A percentile compares a stretch with the other conserved stretches of the same genome.
These are phyloP conservation scores for Timandra comae DNA, from an alignment of 2,888 invertebrate genomes.

Conservation along the genomic window DNA sequence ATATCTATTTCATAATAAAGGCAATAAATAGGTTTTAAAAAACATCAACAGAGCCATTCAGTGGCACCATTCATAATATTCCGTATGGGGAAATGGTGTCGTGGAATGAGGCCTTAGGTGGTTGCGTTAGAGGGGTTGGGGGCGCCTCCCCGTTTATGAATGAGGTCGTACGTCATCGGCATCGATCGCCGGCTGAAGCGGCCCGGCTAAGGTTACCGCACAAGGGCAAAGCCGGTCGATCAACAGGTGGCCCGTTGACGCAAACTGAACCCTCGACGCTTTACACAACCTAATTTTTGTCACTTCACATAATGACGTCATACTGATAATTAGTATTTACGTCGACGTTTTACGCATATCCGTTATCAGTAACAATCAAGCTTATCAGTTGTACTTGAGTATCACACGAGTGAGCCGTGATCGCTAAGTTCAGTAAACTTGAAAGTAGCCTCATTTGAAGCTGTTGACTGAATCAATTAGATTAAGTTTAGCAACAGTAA, in stretches of 20 bases:
- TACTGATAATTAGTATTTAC: slow-evolving; percentile 15
- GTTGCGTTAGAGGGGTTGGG: slow-evolving; percentile 27
- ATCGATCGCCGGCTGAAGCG: slow-evolving; percentile 49
- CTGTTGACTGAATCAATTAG: slow-evolving; percentile 15
- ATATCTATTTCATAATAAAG: too few species aligned
- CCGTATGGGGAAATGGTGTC: slow-evolving; percentile 24
- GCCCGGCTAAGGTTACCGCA: slow-evolving; percentile 54
- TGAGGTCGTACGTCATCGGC: slow-evolving; percentile 71
- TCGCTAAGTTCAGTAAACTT: slow-evolving; percentile 17
- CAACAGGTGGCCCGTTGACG: slow-evolving; percentile 68
- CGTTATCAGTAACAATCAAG: slow-evolving; percentile 20
- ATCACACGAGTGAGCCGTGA: slow-evolving; percentile 13
- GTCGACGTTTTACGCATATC: slow-evolving; percentile 17
- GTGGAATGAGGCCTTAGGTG: slow-evolving; percentile 36
- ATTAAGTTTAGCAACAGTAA: slow-evolving; percentile 15
- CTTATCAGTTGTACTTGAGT: slow-evolving; percentile 4
- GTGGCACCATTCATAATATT: slow-evolving; percentile 63
- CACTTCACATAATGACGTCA: slow-evolving; percentile 48
- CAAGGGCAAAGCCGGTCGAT: slow-evolving; percentile 56
- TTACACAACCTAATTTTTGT: slow-evolving; percentile 41
- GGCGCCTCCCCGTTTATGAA: slow-evolving; percentile 65
- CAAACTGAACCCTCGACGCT: slow-evolving; percentile 36
- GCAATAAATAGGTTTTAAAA: too few species aligned
- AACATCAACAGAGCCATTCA: too few species aligned
- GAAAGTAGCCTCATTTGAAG: slow-evolving; percentile 13